A percentile compares a stretch with the other conserved stretches of the same genome.
phyloP scores from a whole-genome alignment of 1,140 invertebrate genomes.

The Psix sp. region DNA sequence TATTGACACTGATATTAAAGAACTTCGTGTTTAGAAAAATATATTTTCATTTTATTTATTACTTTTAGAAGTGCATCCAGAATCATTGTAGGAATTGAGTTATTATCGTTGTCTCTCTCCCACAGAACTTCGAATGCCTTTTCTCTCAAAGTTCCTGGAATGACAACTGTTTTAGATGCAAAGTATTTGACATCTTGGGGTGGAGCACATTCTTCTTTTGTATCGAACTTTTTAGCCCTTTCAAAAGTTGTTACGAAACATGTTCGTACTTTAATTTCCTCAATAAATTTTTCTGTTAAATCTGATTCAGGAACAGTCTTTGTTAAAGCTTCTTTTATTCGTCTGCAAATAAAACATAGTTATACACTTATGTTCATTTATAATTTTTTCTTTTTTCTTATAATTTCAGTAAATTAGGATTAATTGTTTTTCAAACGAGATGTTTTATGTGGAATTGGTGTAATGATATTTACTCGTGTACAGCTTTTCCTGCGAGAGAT shows the following conservation, averaged over 20 bases:
- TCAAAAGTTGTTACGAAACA: constrained; percentile 90
- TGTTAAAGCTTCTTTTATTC: constrained; percentile 63
- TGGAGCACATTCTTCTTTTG: constrained; percentile 67
- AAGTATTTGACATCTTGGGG: constrained; percentile 85
- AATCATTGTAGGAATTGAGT: constrained; percentile 90
- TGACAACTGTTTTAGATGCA: constrained; percentile 79
- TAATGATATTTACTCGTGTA: constrained; percentile 85
- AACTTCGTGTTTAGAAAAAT: too few relatives aligned
- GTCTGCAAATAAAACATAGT: constrained; percentile 55
- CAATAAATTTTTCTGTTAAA: constrained; percentile 79
- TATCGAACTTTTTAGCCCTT: constrained; percentile 80
- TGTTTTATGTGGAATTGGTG: too few relatives aligned
- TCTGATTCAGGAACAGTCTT: constrained; percentile 68
- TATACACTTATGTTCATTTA: not conserved
- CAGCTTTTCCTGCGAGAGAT: constrained; percentile 82
- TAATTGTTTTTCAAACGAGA: too few relatives aligned
- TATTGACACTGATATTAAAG: too few relatives aligned
- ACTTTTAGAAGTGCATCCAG: constrained; percentile 88
- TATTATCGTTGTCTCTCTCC: constrained; percentile 88
- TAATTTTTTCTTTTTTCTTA: not conserved
- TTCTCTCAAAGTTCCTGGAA: constrained; percentile 87
- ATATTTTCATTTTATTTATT: constrained; percentile 4
- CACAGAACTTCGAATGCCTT: constrained; percentile 89
- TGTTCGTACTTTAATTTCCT: constrained; percentile 84
- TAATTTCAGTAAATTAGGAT: constrained; percentile 1